Base-by-base conservation (phyloP, 2,888 invertebrate species). In the Tryphoninae sp. region DNA sequence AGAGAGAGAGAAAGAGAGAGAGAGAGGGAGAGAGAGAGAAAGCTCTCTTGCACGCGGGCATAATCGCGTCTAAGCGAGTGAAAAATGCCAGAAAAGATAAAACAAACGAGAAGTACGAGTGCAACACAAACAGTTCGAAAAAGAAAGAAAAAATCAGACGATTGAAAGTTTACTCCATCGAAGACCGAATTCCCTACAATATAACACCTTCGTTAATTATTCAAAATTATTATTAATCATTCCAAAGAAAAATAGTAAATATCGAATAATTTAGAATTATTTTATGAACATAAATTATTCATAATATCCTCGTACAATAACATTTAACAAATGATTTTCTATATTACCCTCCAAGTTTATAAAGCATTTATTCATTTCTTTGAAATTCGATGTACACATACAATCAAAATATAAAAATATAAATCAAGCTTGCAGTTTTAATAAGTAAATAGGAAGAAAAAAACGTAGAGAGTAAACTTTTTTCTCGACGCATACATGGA, bases 31-130 rank as follows among this genome's bases (percentile, higher is more conserved):
- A 40, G 22, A n/a, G 42, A 58, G 64, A 72, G 72, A 76, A 82
- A 82, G 76, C 74, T 77, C 71, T 75, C 71, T 77, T 72, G 69
- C 79, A 78, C 74, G 79, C 61, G 74, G 74, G 75, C 78, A 81
- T 84, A 85, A 84, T 84, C 81, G 80, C 78, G 81, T 82, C 80
- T 84, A 84, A 84, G 77, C 82, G 78, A 78, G 79, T 73, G 77
- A 74, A 45, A 80, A 78, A 82, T 68, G 71, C 68, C 76, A 75
- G 33, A 78, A 42, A 73, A 84, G 84, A 85, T 84, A 85, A 85
- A 80, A 73, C 80, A 85, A 33, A 83, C 83, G 72, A 83, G 80
- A 83, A 74, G 42, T 53, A 53, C 67, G 58, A 75, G 62, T 75
- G 75, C 58, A 33, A 33, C 33, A 33, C 73, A 73, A 19, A 51